Base-by-base conservation (phyloP, 1,140 invertebrate genomes). In the Musca domestica region DNA sequence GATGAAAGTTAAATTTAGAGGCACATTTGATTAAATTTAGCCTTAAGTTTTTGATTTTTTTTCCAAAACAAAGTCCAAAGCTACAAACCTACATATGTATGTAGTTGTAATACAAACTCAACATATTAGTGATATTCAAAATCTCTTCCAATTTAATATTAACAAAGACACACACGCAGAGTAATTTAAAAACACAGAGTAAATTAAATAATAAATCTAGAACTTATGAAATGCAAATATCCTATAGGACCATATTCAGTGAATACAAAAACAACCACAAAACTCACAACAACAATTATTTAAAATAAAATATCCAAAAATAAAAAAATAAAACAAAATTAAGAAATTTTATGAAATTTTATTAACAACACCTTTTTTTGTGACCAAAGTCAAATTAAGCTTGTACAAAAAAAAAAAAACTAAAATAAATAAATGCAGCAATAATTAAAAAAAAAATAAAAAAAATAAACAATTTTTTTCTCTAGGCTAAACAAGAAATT, bases 211-310 rank as follows among this genome's bases (percentile, higher is more conserved):
- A n/a, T n/a, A 41, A 41, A 41, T 20, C 30, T 63, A 19, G 27
- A 22, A 66, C 25, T 66, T 66, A 51, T 48, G 47, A 30, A 19
- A 49, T 22, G 64, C 34, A 61, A 61, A 61, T 61, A 61, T 61
- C 56, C 56, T 61, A 34, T 61, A 34, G 56, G 56, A 61, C 56
- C 56, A 61, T 51, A 51, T 51, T 51, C 20, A 51, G 20, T 51
- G 20, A 51, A 51, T 51, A 51, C 9, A 51, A 51, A 9, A 19
- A 51, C n/a, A 51, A 51, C n/a, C n/a, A n/a, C n/a, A 51, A 27
- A 4, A 52, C n/a, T 1, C 46, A 12, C 17, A 34, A 51, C n/a
- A 22, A 51, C 2, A 51, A 51, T 51, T 22, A 19, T 20, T 12
- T 15, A 56, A 56, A 25, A 25, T 1, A 41, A 61, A 41, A 58